A percentile compares a stretch with the other conserved stretches of the same genome.
These are phyloP conservation scores for Budorcas taxicolor DNA, from an alignment of 2,113 vertebrate species.

Conservation along the genomic window DNA sequence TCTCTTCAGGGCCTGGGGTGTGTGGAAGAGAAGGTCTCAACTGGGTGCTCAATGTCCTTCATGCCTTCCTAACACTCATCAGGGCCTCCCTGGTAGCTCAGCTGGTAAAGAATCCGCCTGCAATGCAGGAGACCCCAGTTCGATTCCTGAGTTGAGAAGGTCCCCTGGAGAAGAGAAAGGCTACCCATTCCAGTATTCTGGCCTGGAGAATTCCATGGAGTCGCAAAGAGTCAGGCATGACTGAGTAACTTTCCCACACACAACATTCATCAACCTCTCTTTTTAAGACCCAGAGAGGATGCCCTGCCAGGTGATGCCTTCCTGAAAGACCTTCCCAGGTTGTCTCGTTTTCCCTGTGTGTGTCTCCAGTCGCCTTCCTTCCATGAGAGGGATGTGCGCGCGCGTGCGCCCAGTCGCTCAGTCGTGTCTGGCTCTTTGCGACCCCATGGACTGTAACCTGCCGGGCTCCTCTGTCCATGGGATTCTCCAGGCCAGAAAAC, in stretches of 20 bases:
- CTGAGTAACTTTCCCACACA: not conserved
- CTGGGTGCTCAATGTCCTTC: rapidly evolving
- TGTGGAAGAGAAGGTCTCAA: too few relatives aligned
- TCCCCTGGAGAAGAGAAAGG: not conserved
- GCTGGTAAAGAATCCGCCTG: not conserved
- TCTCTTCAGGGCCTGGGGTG: not conserved
- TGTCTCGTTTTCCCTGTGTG: rapidly evolving
- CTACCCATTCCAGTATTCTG: not conserved
- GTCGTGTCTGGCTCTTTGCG: not conserved
- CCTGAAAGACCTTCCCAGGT: rapidly evolving
- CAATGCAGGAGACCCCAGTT: not conserved
- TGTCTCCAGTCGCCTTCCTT: not conserved
- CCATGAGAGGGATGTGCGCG: rapidly evolving
- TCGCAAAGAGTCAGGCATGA: not conserved
- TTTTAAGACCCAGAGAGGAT: not conserved
- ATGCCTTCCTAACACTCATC: not conserved
- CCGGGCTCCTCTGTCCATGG: not conserved
- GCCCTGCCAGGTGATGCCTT: not conserved
- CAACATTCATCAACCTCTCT: too few relatives aligned
- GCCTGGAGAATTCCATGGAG: not conserved
- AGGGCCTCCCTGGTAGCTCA: not conserved
- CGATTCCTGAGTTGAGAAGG: not conserved
- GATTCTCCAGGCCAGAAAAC: not conserved
- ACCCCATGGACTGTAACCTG: not conserved
- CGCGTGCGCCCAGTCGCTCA: rapidly evolving